Evolutionary conservation across 2,888 invertebrate genomes (phyloP).

Genomic region (Exocentrus adspersus): DNA sequence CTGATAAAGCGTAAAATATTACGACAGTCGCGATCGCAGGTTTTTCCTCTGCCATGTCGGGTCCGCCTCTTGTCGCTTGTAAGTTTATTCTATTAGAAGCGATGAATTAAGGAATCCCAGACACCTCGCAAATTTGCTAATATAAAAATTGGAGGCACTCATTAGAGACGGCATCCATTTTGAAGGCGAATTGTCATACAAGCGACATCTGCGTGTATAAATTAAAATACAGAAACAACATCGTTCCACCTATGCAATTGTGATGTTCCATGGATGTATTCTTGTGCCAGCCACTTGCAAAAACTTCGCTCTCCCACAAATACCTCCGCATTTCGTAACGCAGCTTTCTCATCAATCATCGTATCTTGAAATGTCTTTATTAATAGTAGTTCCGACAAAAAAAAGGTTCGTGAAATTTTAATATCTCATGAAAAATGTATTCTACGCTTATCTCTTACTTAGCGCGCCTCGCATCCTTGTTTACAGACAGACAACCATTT

Average conservation of each 20-base stretch:
- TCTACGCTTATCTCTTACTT: conserved; percentile 13
- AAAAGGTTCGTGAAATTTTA: conserved; percentile 2
- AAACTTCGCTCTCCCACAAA: not conserved
- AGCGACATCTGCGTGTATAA: no score
- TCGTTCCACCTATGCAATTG: no score
- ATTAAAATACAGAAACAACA: no score
- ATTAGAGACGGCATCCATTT: no score
- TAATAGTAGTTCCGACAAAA: not conserved
- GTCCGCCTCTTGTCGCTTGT: not conserved
- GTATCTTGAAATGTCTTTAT: conserved; percentile 13
- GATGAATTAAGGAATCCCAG: not conserved
- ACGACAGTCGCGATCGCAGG: conserved; percentile 10
- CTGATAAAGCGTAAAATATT: conserved; percentile 30
- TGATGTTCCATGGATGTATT: no score
- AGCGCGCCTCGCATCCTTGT: conserved; percentile 4
- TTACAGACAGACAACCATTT: conserved; percentile 11
- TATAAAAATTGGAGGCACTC: no score
- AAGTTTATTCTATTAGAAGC: conserved; percentile 5
- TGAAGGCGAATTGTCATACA: no score
- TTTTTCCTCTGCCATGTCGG: conserved; percentile 18
- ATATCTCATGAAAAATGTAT: conserved; percentile 19
- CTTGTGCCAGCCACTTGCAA: no score
- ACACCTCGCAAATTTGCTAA: not conserved
- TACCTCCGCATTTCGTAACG: not conserved
- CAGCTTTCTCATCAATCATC: conserved; percentile 12